A percentile compares a stretch with the other conserved stretches of the same genome.
These are phyloP conservation scores for Athrips mouffetella DNA, from an alignment of 2,888 invertebrate species.

Conservation along the genomic window DNA sequence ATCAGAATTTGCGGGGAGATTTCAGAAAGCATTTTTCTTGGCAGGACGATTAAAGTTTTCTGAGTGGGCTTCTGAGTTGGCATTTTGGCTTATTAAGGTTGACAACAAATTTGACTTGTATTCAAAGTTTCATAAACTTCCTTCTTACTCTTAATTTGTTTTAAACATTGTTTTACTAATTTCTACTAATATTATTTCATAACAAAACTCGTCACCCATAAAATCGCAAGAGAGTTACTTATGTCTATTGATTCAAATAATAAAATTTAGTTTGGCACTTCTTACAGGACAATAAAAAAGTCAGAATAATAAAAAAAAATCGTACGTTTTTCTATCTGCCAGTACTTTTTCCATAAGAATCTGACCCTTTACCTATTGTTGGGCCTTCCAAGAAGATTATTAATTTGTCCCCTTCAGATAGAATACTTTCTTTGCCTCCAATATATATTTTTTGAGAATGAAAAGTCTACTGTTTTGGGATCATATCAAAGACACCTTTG, in stretches of 20 bases:
- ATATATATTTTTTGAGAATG: constrained; percentile 12
- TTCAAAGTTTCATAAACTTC: background rate
- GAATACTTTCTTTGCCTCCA: constrained; percentile 17
- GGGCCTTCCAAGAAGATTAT: constrained; percentile 43
- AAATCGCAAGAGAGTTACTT: too few species aligned
- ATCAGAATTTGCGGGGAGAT: background rate
- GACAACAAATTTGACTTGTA: background rate
- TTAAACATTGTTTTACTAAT: too few species aligned
- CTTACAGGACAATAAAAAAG: too few species aligned
- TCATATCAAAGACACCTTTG: constrained; percentile 9
- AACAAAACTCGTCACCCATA: too few species aligned
- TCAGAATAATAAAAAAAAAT: background rate
- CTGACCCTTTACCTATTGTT: constrained; percentile 40
- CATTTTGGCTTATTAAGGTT: background rate
- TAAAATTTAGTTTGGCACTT: too few species aligned
- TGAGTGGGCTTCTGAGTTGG: background rate
- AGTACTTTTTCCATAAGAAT: constrained; percentile 37
- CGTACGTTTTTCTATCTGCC: constrained; percentile 10
- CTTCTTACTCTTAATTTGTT: too few species aligned
- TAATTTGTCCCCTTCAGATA: constrained; percentile 40
- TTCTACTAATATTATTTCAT: too few species aligned
- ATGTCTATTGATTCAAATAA: too few species aligned
- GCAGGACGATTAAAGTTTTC: background rate
- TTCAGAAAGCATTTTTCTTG: background rate
- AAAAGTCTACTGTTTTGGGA: background rate